Evolutionary conservation across 1,140 invertebrate species (phyloP), one percentile per base, ranked within the genome.

Genomic region (Orius laevigatus): DNA sequence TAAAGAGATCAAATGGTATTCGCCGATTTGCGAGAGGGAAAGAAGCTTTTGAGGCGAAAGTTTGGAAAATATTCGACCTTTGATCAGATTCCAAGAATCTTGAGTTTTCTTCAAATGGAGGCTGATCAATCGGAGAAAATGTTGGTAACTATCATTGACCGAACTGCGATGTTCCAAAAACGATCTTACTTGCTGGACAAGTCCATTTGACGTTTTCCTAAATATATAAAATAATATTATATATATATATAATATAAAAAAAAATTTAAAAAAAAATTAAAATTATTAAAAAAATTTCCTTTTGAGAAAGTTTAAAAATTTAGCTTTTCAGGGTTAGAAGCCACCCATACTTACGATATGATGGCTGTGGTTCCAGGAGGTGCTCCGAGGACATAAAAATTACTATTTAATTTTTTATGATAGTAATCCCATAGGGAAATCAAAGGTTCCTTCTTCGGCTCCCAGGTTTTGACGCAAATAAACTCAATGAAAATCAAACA

Each of bases 391-490:
- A 66, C 34, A n/a, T 69, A 49, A 51, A 69, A 70, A 9, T 61
- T 60, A 50, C 62, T 56, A 47, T 69, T 62, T 9, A 70, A 58
- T 59, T 62, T 59, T 47, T 65, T 62, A 41, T 67, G 64, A 54
- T 67, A 70, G 55, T 65, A 69, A 25, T 70, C 67, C 62, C 68
- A 65, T 3, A 70, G 55, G 18, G 61, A 52, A 16, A 64, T 60
- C 45, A 70, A 56, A 20, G 66, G 56, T 50, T 61, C 59, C 1
- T 62, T 59, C 32, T 60, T 57, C 1, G 64, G 56, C n/a, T 64
- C 57, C 66, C 66, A 68, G 59, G 63, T 64, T 33, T 67, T 60
- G 19, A 55, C 59, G 15, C 60, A 58, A 16, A 69, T 56, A 45
- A 50, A 56, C 38, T 62, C 54, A n/a, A 70, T 40, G 5, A 69